These are phyloP conservation scores for Rhamnusium bicolor DNA, from an alignment of 2,888 invertebrate species.

Conservation along the genomic window DNA sequence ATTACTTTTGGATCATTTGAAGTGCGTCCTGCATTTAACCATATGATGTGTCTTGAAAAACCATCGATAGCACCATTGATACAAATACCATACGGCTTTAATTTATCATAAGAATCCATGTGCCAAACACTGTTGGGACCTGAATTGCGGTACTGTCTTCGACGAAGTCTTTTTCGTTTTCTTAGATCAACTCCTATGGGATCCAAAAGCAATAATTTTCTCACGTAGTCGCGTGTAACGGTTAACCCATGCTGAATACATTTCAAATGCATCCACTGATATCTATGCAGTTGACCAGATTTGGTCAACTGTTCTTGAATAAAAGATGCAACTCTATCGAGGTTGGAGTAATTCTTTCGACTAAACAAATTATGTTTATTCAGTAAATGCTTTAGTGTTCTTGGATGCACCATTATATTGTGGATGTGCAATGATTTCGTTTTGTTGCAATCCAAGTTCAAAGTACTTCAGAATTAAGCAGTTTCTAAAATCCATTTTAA, in stretches of 20 bases:
- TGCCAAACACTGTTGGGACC: slow-evolving; percentile 47
- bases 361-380: slow-evolving; percentile 19
- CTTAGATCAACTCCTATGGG: slow-evolving; percentile 40
- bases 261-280: slow-evolving; percentile 36
- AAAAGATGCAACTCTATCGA: slow-evolving; percentile 25
- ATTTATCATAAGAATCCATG: slow-evolving; percentile 46
- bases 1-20: slow-evolving; percentile 43
- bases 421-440: slow-evolving; percentile 21
- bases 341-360: slow-evolving; percentile 6
- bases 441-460: slow-evolving; percentile 20
- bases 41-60: slow-evolving; percentile 42
- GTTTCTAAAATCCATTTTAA: slow-evolving; percentile 16
- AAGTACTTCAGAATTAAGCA: slow-evolving; percentile 14
- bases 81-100: slow-evolving; percentile 44
- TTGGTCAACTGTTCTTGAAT: slow-evolving; percentile 35
- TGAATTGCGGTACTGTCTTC: slow-evolving; percentile 40
- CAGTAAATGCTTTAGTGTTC: slow-evolving; percentile 23
- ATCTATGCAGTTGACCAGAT: slow-evolving; percentile 42
- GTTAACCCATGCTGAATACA: slow-evolving; percentile 1
- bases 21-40: slow-evolving; percentile 38
- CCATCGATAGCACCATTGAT: slow-evolving; percentile 41
- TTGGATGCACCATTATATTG: slow-evolving; percentile 19
- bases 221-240: slow-evolving; percentile 37
- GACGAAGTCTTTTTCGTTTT: slow-evolving; percentile 36
- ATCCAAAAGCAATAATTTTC: slow-evolving; percentile 34